phyloP scores from a whole-genome alignment of 2,888 invertebrate species.

The Osmoderma eremita region DNA sequence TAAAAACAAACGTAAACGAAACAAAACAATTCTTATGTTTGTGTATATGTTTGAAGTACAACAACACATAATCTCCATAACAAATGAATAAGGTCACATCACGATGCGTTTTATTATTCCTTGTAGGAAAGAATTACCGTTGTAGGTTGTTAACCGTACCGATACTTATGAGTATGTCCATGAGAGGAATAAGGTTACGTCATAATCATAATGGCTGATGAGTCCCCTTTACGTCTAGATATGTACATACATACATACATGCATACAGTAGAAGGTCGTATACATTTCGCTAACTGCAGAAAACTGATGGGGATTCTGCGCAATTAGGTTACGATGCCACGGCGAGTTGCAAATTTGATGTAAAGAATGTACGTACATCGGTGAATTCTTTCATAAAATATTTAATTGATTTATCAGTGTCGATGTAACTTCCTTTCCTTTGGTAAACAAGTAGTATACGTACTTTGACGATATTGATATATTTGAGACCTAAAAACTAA shows the following conservation, averaged over 20 bases:
- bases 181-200: conserved; percentile 33
- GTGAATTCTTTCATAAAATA: too few relatives aligned
- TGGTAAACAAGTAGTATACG: too few relatives aligned
- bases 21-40: too few relatives aligned
- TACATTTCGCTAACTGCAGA: background rate
- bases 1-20: too few relatives aligned
- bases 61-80: background rate
- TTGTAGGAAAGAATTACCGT: conserved; percentile 29
- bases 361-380: too few relatives aligned
- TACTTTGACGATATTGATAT: too few relatives aligned
- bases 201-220: conserved; percentile 27
- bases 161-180: conserved; percentile 22
- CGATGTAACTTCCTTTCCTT: too few relatives aligned
- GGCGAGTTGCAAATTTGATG: too few relatives aligned
- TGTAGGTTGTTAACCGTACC: conserved; percentile 34
- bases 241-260: background rate
- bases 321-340: conserved; percentile 30
- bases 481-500: too few relatives aligned
- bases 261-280: conserved; percentile 26
- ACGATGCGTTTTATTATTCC: conserved; percentile 9
- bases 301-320: background rate
- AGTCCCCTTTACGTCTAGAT: conserved; percentile 14
- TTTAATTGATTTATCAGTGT: too few relatives aligned
- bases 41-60: too few relatives aligned
- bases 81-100: conserved; percentile 12